phyloP scores from a whole-genome alignment of 2,113 vertebrate species.

The Pelusios castaneus region DNA sequence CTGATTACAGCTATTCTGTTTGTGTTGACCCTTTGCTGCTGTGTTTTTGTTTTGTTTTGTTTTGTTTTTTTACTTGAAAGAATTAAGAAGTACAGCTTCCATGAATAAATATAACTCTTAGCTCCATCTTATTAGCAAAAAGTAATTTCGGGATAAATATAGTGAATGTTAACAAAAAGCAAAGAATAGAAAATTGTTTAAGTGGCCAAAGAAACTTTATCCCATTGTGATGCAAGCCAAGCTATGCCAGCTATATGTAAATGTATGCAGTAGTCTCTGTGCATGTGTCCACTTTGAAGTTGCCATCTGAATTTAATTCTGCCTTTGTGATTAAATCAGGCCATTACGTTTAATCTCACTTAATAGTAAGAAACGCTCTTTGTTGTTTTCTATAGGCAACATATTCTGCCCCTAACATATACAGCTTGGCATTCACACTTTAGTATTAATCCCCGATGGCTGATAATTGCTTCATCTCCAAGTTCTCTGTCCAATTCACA shows the following conservation, averaged over 20 bases:
- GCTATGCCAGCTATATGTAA: conserved; percentile 89
- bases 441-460: conserved; percentile 86
- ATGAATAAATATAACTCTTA: conserved; percentile 79
- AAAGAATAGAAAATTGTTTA: conserved; percentile 85
- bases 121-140: conserved; percentile 73
- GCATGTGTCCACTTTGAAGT: conserved; percentile 86
- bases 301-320: conserved; percentile 88
- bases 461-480: conserved; percentile 87
- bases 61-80: conserved; percentile 56
- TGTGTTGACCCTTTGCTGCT: conserved; percentile 52
- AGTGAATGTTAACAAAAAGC: conserved; percentile 75
- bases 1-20: conserved; percentile 62
- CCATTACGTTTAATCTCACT: conserved; percentile 89
- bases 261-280: conserved; percentile 80
- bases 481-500: conserved; percentile 84
- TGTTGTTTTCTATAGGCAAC: conserved; percentile 88
- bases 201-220: conserved; percentile 84
- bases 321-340: conserved; percentile 87
- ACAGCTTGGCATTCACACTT: conserved; percentile 85
- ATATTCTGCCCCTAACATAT: conserved; percentile 86
- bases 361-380: conserved; percentile 86
- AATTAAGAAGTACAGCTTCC: conserved; percentile 76
- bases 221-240: conserved; percentile 78
- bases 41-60: neutral
- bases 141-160: conserved; percentile 78